Conservation (phyloP, 2,113 vertebrate genomes). For the Addax nasomaculatus region DNA sequence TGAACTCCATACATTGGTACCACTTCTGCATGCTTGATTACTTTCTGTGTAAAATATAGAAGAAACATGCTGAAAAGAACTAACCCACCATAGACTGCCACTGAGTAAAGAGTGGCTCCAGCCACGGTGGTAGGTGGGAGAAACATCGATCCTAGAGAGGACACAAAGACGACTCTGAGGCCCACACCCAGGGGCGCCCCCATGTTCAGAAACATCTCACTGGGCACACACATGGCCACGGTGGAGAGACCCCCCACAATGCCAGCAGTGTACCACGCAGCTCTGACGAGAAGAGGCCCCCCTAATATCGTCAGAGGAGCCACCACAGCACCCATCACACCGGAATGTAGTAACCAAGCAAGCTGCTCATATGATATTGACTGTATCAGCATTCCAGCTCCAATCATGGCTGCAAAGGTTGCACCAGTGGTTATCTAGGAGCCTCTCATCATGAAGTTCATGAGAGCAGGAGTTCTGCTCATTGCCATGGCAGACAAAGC, state of each 20-base stretch:
- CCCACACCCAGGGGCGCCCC: slow-evolving; percentile 93
- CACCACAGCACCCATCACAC: slow-evolving; percentile 95
- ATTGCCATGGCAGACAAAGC: no score
- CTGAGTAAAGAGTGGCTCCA: slow-evolving; percentile 91
- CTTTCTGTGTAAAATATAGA: slow-evolving; percentile 93
- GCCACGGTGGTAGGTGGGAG: slow-evolving; percentile 90
- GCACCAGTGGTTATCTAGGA: slow-evolving; percentile 85
- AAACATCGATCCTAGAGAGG: slow-evolving; percentile 96
- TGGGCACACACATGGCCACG: slow-evolving; percentile 96
- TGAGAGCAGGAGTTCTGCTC: no score
- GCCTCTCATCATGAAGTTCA: no score
- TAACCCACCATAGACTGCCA: slow-evolving; percentile 94
- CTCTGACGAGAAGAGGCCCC: slow-evolving; percentile 93
- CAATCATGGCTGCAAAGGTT: slow-evolving; percentile 95
- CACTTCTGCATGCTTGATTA: slow-evolving; percentile 91
- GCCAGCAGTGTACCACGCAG: slow-evolving; percentile 96
- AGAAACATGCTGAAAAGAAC: slow-evolving; percentile 95
- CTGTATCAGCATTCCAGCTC: slow-evolving; percentile 91
- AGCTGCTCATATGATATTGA: slow-evolving; percentile 90
- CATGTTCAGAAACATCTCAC: slow-evolving; percentile 97
- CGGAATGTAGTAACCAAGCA: slow-evolving; percentile 95
- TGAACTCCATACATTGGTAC: slow-evolving; percentile 84
- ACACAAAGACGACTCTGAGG: slow-evolving; percentile 92
- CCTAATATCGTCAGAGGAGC: slow-evolving; percentile 93
- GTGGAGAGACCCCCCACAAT: slow-evolving; percentile 94